phyloP scores from a whole-genome alignment of 1,140 invertebrate species.

The Manduca sexta region DNA sequence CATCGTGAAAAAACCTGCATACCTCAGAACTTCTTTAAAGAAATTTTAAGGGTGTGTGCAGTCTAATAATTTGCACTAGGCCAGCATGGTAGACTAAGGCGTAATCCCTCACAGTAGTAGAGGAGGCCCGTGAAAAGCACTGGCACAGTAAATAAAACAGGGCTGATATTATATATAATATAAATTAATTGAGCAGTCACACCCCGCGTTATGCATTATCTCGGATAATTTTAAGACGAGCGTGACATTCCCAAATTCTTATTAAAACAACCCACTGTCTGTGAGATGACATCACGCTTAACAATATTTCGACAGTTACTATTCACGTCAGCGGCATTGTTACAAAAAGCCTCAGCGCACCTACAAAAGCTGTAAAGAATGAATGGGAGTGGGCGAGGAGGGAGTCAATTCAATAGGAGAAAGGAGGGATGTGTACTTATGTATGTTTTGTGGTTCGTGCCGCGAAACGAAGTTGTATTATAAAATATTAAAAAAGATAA shows the following conservation, averaged over 20 bases:
- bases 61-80: no score
- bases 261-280: conserved; percentile 13
- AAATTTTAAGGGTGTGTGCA: no score
- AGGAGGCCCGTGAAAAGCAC: no score
- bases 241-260: background rate
- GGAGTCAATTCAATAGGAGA: conserved; percentile 61
- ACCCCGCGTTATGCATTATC: no score
- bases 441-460: conserved; percentile 63
- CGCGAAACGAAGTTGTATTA: conserved; percentile 22
- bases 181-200: no score
- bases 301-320: conserved; percentile 66
- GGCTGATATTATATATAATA: no score
- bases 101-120: no score
- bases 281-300: conserved; percentile 48
- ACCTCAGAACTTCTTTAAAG: no score
- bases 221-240: background rate
- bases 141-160: no score
- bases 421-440: conserved; percentile 63
- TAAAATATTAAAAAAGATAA: conserved; percentile 6
- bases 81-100: no score
- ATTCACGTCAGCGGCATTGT: conserved; percentile 51
- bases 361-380: conserved; percentile 68
- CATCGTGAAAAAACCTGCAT: no score
- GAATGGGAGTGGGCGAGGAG: conserved; percentile 55
- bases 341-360: conserved; percentile 62